Conservation (phyloP, 2,797 vertebrate species). For the Fringilla coelebs region DNA sequence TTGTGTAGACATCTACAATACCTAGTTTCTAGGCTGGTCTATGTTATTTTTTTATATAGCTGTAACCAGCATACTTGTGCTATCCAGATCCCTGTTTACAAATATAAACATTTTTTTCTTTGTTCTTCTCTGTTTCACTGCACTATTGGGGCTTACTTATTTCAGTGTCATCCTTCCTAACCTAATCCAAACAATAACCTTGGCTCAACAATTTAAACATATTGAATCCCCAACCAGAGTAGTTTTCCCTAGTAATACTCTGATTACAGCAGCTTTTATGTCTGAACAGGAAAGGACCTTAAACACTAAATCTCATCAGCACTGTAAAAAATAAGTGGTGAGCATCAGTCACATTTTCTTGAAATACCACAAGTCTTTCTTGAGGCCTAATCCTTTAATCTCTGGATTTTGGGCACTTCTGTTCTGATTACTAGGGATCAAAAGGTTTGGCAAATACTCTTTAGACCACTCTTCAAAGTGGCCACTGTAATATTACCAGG, state of each 20-base stretch:
- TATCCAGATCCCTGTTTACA: neutral
- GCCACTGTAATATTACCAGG: slow-evolving; percentile 17
- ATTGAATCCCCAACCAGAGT: slow-evolving; percentile 59
- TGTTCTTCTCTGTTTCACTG: slow-evolving; percentile 29
- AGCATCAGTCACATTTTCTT: slow-evolving; percentile 71
- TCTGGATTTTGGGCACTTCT: slow-evolving; percentile 69
- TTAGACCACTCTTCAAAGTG: slow-evolving; percentile 48
- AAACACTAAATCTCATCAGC: slow-evolving; percentile 72
- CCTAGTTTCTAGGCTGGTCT: neutral
- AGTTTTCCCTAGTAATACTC: slow-evolving; percentile 67
- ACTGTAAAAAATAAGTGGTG: slow-evolving; percentile 70
- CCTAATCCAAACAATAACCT: slow-evolving; percentile 67
- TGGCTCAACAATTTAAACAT: slow-evolving; percentile 59
- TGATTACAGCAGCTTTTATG: slow-evolving; percentile 74
- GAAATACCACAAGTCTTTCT: slow-evolving; percentile 69
- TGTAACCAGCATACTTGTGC: neutral
- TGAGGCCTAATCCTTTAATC: slow-evolving; percentile 70
- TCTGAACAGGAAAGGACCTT: slow-evolving; percentile 70
- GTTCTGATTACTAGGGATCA: slow-evolving; percentile 67
- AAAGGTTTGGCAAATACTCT: slow-evolving; percentile 49
- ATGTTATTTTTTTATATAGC: neutral
- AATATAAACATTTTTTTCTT: slow-evolving; percentile 19
- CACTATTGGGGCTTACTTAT: slow-evolving; percentile 19
- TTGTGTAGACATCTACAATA: neutral
- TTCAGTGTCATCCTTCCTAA: slow-evolving; percentile 49